These are phyloP conservation scores for Chascanopsetta lugubris DNA, from an alignment of 2,113 vertebrate species.

Conservation along the genomic window DNA sequence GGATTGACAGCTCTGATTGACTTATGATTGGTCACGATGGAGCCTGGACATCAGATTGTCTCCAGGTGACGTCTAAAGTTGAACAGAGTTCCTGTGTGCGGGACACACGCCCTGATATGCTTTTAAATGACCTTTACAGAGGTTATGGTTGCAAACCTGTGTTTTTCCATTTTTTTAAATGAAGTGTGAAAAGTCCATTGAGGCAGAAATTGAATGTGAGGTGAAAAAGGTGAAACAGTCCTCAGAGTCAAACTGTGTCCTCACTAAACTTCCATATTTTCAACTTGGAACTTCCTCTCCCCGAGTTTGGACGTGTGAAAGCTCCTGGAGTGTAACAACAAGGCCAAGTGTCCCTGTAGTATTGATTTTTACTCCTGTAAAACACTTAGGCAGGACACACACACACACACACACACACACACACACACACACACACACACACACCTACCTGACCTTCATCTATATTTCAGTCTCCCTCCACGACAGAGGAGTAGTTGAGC, in stretches of 20 bases:
- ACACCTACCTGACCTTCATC: constrained; percentile 17
- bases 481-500: constrained; percentile 33
- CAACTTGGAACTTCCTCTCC: background rate
- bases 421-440: constrained; percentile 8
- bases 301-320: constrained; percentile 6
- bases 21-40: too few relatives aligned
- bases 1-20: too few relatives aligned
- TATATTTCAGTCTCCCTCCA: constrained; percentile 29
- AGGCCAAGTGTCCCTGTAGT: constrained; percentile 30
- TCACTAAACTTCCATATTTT: background rate
- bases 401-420: constrained; percentile 5
- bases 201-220: background rate
- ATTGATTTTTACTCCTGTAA: constrained; percentile 34
- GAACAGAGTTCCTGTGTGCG: too few relatives aligned
- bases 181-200: background rate
- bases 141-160: too few relatives aligned
- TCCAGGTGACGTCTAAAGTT: too few relatives aligned
- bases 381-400: constrained; percentile 15
- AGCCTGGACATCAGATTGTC: too few relatives aligned
- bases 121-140: too few relatives aligned
- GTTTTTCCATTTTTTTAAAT: background rate
- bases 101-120: too few relatives aligned
- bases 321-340: background rate
- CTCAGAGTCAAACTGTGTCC: background rate
- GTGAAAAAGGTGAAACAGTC: background rate